Conservation (phyloP, 2,797 vertebrate species). For the Mionectes olivaceus region DNA sequence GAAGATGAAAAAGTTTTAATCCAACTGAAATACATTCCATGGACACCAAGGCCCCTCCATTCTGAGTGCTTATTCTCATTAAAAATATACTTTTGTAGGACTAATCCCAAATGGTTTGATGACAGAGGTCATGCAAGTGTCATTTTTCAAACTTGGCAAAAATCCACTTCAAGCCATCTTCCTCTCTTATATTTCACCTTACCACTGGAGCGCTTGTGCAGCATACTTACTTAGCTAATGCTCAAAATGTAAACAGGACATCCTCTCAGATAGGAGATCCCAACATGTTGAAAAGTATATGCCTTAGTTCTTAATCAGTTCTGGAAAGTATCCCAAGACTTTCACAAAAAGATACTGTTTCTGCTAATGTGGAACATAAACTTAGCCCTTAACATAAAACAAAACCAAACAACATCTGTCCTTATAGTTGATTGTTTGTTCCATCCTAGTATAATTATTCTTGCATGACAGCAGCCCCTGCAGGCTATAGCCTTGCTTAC, state of each 20-base stretch:
- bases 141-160: slow-evolving; percentile 80
- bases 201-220: slow-evolving; percentile 72
- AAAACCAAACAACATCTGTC: slow-evolving; percentile 72
- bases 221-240: slow-evolving; percentile 70
- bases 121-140: slow-evolving; percentile 75
- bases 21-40: slow-evolving; percentile 40
- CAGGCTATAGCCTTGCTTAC: slow-evolving; percentile 71
- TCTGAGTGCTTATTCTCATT: slow-evolving; percentile 58
- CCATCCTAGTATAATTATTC: slow-evolving; percentile 59
- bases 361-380: slow-evolving; percentile 73
- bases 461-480: slow-evolving; percentile 80
- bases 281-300: slow-evolving; percentile 78
- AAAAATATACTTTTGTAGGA: slow-evolving; percentile 68
- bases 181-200: slow-evolving; percentile 68
- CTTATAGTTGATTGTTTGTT: slow-evolving; percentile 71
- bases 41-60: slow-evolving; percentile 39
- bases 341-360: slow-evolving; percentile 74
- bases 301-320: slow-evolving; percentile 71
- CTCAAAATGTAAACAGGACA: slow-evolving; percentile 83
- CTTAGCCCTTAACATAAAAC: slow-evolving; percentile 72
- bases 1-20: slow-evolving; percentile 35
- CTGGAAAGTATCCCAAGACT: slow-evolving; percentile 76
- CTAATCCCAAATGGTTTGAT: slow-evolving; percentile 72
- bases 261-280: slow-evolving; percentile 80
- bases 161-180: slow-evolving; percentile 73